A percentile compares a stretch with the other conserved stretches of the same genome.
Evolutionary conservation across 2,797 vertebrate species (phyloP).

Genomic region (Anabas testudineus): DNA sequence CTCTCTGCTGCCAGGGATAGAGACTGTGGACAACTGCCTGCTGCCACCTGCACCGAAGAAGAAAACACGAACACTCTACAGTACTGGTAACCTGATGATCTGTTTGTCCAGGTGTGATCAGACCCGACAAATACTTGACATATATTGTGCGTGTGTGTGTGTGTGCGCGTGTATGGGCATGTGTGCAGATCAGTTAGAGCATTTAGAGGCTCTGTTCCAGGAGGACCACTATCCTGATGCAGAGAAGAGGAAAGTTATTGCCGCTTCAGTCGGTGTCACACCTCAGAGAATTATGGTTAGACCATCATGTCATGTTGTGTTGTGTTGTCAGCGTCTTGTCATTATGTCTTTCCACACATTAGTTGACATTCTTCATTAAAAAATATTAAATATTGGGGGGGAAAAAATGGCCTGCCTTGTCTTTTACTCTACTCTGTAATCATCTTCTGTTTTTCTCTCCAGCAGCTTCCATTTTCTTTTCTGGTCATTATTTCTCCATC

Average conservation of each 20-base stretch:
- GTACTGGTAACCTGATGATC: slow-evolving; percentile 81
- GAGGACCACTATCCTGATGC: slow-evolving; percentile 95
- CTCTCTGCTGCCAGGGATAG: slow-evolving; percentile 55
- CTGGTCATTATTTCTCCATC: not conserved
- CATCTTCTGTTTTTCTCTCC: not conserved
- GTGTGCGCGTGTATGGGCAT: not conserved
- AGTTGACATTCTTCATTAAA: not conserved
- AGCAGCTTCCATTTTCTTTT: not conserved
- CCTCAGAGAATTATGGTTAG: slow-evolving; percentile 96
- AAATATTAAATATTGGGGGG: not conserved
- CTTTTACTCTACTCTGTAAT: not conserved
- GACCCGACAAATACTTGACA: slow-evolving; percentile 23
- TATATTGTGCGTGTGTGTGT: slow-evolving; percentile 6
- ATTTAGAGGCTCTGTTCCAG: slow-evolving; percentile 91
- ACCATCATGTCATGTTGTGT: not conserved
- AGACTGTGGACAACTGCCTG: slow-evolving; percentile 55
- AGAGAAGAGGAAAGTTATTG: slow-evolving; percentile 92
- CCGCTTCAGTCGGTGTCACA: slow-evolving; percentile 90
- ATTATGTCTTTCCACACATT: not conserved
- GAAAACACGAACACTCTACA: slow-evolving; percentile 94
- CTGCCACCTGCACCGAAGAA: slow-evolving; percentile 85
- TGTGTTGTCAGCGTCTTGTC: slow-evolving; percentile 14
- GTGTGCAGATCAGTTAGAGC: slow-evolving; percentile 88
- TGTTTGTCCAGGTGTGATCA: slow-evolving; percentile 4
- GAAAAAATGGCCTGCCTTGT: not conserved